Conservation (phyloP, 1,140 invertebrate species). For the Drosophila equinoxialis region DNA sequence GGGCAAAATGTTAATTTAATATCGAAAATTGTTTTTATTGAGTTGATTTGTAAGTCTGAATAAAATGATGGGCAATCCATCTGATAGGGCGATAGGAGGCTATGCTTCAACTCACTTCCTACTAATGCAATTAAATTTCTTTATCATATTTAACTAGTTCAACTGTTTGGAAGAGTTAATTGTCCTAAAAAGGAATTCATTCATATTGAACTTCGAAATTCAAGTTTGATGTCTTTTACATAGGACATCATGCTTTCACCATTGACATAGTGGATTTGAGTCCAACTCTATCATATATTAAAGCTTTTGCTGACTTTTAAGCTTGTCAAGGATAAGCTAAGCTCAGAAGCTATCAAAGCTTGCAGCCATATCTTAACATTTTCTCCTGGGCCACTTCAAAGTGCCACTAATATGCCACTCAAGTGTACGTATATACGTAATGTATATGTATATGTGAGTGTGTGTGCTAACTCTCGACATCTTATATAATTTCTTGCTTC, state of each 20-base stretch:
- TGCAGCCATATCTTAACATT: neutral
- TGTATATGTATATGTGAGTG: neutral
- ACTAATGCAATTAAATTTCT: too few species aligned
- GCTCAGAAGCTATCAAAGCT: neutral
- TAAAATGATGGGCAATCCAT: neutral
- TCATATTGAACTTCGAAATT: too few species aligned
- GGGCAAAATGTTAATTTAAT: conserved; percentile 73
- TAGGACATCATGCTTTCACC: too few species aligned
- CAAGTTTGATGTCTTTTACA: too few species aligned
- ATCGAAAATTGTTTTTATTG: conserved; percentile 79
- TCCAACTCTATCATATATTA: too few species aligned
- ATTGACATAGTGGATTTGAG: too few species aligned
- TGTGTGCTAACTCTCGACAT: conserved; percentile 5
- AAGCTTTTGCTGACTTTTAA: too few species aligned
- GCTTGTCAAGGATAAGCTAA: neutral
- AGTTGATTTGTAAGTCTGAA: conserved; percentile 59
- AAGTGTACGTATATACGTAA: neutral
- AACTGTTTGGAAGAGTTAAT: too few species aligned
- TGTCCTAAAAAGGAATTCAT: too few species aligned
- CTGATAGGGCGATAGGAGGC: neutral
- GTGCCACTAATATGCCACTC: conserved; percentile 8
- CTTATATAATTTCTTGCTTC: conserved; percentile 10
- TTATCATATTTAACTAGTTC: too few species aligned
- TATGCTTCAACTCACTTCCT: neutral
- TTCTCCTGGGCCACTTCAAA: neutral